Percentiles rank a stretch among this genome's conserved stretches.
Conservation (phyloP, 2,113 vertebrate species). For the Lathamus discolor region DNA sequence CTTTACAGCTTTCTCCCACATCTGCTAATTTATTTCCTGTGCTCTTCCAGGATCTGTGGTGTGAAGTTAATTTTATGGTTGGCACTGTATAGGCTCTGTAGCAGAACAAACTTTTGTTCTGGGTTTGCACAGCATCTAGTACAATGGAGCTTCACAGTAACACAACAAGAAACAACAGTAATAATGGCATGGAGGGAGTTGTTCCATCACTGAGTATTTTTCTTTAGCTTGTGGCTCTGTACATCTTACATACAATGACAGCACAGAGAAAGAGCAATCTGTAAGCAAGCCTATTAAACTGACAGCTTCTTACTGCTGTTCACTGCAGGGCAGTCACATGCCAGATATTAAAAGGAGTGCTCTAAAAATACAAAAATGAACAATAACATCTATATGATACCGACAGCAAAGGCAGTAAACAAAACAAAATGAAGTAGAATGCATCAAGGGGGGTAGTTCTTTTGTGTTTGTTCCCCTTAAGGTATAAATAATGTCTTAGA, state of each 20-base stretch:
- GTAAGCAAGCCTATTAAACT: neutral
- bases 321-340: slow-evolving; percentile 38
- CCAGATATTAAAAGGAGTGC: slow-evolving; percentile 5
- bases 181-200: neutral
- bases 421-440: slow-evolving; percentile 16
- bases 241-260: neutral
- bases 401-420: neutral
- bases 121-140: neutral
- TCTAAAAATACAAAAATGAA: slow-evolving; percentile 40
- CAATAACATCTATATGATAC: slow-evolving; percentile 35
- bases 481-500: neutral
- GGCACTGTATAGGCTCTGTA: neutral
- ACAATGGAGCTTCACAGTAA: neutral
- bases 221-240: neutral
- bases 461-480: slow-evolving; percentile 8
- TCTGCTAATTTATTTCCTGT: neutral
- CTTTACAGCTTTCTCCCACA: neutral
- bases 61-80: neutral
- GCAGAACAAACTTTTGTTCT: neutral
- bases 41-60: neutral
- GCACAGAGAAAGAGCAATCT: slow-evolving; percentile 44
- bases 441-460: neutral
- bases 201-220: neutral
- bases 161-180: neutral
- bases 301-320: slow-evolving; percentile 30